Base-by-base conservation (phyloP, 1,140 invertebrate genomes). In the Chymomyza costata region DNA sequence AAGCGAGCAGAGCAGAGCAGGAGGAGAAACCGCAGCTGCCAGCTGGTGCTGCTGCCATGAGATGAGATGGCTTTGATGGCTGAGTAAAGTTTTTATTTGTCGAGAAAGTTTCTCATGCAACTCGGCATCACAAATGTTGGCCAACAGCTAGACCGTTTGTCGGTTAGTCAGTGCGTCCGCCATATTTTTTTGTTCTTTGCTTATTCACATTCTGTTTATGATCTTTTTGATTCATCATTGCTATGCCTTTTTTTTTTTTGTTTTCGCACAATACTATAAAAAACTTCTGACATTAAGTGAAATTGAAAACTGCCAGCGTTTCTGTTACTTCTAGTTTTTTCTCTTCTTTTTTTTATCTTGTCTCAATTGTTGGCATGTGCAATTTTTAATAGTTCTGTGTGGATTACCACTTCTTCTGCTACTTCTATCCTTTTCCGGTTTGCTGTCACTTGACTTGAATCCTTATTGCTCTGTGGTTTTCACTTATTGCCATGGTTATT, bases 291-390 rank as follows among this genome's bases (percentile, higher is more conserved):
- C 68, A 76, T 78, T 78, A 76, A 78, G 62, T 71, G 71, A 78
- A 76, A 76, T 76, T 76, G 73, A 76, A 76, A 80, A 65, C 64
- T 52, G 63, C 44, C n/a, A n/a, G n/a, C n/a, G n/a, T n/a, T n/a
- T n/a, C n/a, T n/a, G n/a, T n/a, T n/a, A n/a, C n/a, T n/a, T n/a
- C n/a, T n/a, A n/a, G n/a, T n/a, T n/a, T n/a, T n/a, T n/a, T 66
- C 50, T 64, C 57, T 45, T 56, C 66, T 5, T 3, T 8, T 25
- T 70, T 65, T 46, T 48, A 46, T 65, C 52, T 56, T 57, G 66
- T 78, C 62, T 78, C 73, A 65, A 76, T 76, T 71, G 62, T 54
- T 74, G 71, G 62, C 62, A 78, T 76, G 66, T 80, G 67, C 73
- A 67, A 51, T 80, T 80, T 80, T 80, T 80, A 78, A 76, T 76